Evolutionary conservation across 2,888 invertebrate genomes (phyloP), one percentile per base, ranked within the genome.

Genomic region (Ormyrus thymus): DNA sequence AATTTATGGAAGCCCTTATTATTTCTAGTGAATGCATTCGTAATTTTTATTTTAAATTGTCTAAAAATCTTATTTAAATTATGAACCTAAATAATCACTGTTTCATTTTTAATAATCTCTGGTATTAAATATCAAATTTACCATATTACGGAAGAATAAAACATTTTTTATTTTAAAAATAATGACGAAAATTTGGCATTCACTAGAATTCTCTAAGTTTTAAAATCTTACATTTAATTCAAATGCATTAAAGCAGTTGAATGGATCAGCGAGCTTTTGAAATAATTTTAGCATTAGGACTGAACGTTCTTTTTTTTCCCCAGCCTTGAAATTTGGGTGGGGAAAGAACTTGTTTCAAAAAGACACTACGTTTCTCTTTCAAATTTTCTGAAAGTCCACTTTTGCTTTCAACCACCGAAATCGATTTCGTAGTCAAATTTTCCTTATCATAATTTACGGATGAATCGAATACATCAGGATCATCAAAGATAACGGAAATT

Each of bases 271-370:
- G 81, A 66, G 83, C 82, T 72, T 82, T 84, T 66, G 83, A 82
- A 51, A 84, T 82, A 48, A 84, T 81, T 84, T 85, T 86, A 8
- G 84, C 82, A 73, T 84, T 85, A 2, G 85, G 84, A 81, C 84
- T 85, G 66, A 87, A 83, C 13, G 86, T 86, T 68, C 85, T 84
- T 75, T 85, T 86, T 82, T 87, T 89, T 15, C 85, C 86, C 87
- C 89, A 89, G 10, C 84, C 87, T 82, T 92, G 92, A 82, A 92
- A 91, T 89, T 92, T 92, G 76, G 93, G 92, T 66, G 92, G 92
- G 81, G 91, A 92, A 80, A 92, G 87, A 75, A 92, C 92, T 89
- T 93, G 92, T 86, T 92, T 92, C 86, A 92, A 89, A 86, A 93
- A 92, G 82, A 92, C 84, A 78, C 91, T 91, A 83, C 91, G 89